Conservation (phyloP, 2,797 vertebrate genomes). For the Miichthys miiuy region DNA sequence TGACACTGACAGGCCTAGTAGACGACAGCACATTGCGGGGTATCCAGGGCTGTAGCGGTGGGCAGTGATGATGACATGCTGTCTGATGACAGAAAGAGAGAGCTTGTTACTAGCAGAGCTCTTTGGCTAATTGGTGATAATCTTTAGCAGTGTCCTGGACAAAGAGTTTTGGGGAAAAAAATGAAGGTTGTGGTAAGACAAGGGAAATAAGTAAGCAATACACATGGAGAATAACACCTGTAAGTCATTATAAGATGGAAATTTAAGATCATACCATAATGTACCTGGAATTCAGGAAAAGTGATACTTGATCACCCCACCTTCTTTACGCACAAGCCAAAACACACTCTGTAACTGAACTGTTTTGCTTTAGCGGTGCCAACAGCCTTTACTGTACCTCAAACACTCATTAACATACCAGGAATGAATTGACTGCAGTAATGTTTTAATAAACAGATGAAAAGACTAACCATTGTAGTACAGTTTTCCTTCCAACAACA, state of each 20-base stretch:
- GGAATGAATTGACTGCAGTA: constrained; percentile 44
- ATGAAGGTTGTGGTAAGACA: constrained; percentile 27
- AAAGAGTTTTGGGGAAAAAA: constrained; percentile 36
- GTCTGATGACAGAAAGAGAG: constrained; percentile 53
- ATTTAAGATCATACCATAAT: constrained; percentile 52
- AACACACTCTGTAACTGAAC: constrained; percentile 46
- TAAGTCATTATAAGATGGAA: constrained; percentile 60
- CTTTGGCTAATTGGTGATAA: constrained; percentile 59
- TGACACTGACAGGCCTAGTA: constrained; percentile 59
- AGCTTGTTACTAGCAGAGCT: constrained; percentile 48
- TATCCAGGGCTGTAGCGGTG: constrained; percentile 31
- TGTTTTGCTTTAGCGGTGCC: constrained; percentile 52
- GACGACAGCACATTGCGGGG: constrained; percentile 53
- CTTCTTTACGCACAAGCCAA: constrained; percentile 50
- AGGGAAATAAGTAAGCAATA: constrained; percentile 30
- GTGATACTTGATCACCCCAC: constrained; percentile 52
- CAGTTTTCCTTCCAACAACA: constrained; percentile 43
- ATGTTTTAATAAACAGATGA: constrained; percentile 57
- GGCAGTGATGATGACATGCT: constrained; percentile 50
- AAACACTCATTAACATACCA: constrained; percentile 54
- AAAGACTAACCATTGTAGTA: constrained; percentile 19
- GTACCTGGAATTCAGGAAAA: constrained; percentile 51
- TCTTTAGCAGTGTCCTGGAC: constrained; percentile 45
- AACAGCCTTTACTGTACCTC: constrained; percentile 36
- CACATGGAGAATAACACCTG: constrained; percentile 50